Conservation (phyloP, 1,140 invertebrate genomes). For the Lethrus apterus region DNA sequence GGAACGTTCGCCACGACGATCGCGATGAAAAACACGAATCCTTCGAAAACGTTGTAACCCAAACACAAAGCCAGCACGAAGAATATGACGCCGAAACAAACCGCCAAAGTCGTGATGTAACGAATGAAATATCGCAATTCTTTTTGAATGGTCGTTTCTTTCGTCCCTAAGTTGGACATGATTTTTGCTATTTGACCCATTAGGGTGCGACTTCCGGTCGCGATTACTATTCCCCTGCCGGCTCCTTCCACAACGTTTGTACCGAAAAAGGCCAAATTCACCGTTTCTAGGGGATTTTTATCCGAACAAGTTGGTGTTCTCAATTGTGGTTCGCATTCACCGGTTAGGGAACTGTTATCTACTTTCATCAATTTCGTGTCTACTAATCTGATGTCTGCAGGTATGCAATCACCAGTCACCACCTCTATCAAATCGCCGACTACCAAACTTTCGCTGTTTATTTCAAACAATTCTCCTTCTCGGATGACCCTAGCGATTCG, state of each 20-base stretch:
- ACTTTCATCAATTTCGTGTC: slow-evolving; percentile 43
- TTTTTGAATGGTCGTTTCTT: slow-evolving; percentile 65
- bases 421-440: slow-evolving; percentile 65
- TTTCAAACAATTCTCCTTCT: slow-evolving; percentile 53
- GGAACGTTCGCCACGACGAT: slow-evolving; percentile 79
- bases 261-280: slow-evolving; percentile 68
- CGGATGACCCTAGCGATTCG: slow-evolving; percentile 52
- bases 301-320: slow-evolving; percentile 51
- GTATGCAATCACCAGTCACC: slow-evolving; percentile 60
- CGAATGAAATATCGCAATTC: slow-evolving; percentile 72
- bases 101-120: slow-evolving; percentile 60
- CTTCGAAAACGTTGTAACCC: slow-evolving; percentile 63
- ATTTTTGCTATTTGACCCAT: slow-evolving; percentile 77
- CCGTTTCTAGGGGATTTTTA: slow-evolving; percentile 63
- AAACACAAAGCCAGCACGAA: slow-evolving; percentile 60
- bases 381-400: slow-evolving; percentile 66
- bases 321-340: slow-evolving; percentile 62
- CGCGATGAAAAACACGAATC: slow-evolving; percentile 74
- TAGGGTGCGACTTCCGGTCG: slow-evolving; percentile 68
- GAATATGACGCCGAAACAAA: slow-evolving; percentile 63
- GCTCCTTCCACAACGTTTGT: slow-evolving; percentile 69
- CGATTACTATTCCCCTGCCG: slow-evolving; percentile 67
- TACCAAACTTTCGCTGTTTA: slow-evolving; percentile 57
- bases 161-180: slow-evolving; percentile 58
- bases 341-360: slow-evolving; percentile 57